Percentiles rank a stretch among this genome's conserved stretches.
phyloP scores from a whole-genome alignment of 2,113 vertebrate species.

The Anarhynchus alexandrinus region DNA sequence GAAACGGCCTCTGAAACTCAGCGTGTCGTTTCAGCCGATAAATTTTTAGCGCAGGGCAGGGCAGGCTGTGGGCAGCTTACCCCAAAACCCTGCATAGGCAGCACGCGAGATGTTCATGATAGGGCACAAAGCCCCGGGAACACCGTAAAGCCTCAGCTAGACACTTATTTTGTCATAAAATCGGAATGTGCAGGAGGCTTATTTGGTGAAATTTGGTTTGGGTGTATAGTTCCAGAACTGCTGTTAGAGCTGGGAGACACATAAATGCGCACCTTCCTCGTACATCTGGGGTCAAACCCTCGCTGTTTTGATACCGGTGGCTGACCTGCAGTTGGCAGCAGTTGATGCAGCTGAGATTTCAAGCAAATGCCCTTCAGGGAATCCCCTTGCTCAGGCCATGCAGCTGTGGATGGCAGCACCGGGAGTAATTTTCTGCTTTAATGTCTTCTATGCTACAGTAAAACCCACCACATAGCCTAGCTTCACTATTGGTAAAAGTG shows the following conservation, averaged over 20 bases:
- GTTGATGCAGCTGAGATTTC: background rate
- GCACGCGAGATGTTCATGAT: fast-evolving
- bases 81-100: background rate
- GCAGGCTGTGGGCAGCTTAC: background rate
- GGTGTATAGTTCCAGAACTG: background rate
- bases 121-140: background rate
- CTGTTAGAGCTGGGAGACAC: background rate
- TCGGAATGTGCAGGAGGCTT: background rate
- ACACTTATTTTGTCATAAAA: background rate
- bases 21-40: fast-evolving
- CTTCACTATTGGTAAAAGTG: background rate
- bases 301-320: background rate
- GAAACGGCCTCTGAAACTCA: background rate
- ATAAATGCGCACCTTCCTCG: background rate
- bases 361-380: background rate
- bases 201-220: background rate
- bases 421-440: background rate
- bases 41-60: background rate
- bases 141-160: background rate
- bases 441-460: background rate
- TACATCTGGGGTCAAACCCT: background rate
- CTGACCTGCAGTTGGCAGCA: background rate
- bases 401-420: background rate
- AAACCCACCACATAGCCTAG: background rate
- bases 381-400: background rate